Evolutionary conservation across 2,888 invertebrate genomes (phyloP), one percentile per base, ranked within the genome.

Genomic region (Coleophora flavipennella): DNA sequence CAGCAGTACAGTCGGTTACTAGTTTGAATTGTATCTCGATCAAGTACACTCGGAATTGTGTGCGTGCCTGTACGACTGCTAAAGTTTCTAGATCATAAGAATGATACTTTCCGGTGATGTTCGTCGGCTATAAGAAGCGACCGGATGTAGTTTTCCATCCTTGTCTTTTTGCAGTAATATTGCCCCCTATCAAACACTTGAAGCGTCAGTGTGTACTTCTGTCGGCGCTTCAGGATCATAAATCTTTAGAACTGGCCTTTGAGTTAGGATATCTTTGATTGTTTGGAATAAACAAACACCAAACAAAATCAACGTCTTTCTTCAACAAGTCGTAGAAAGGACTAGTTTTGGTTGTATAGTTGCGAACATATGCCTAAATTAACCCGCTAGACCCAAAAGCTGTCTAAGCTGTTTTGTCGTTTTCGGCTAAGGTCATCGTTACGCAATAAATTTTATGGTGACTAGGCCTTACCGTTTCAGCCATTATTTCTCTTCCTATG

Each of bases 181-280:
- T 8, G 31, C 31, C 1, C 36, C 31, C 10, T 29, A 11, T 6
- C 36, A 29, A 1, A 4, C 38, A 7, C 49, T 50, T 0, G 49
- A 50, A 8, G 54, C 54, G 33, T 55, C 53, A 54, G 42, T 12
- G 49, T 46, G 29, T 53, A 6, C 29, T 40, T 45, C n/a, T n/a
- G n/a, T n/a, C n/a, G n/a, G n/a, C 10, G 48, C 40, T 1, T 40
- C 27, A 8, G 40, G 43, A 28, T 50, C 39, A 33, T 35, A 51
- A 27, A 49, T 45, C 7, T 45, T 35, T 13, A 51, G 31, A 8
- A 43, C 40, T 13, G n/a, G n/a, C n/a, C 41, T 36, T 9, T 49
- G 42, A 6, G 36, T n/a, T n/a, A 36, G 1, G 31, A 29, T 31
- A 36, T 29, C 13, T 14, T 36, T 36, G 1, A 36, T 31, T 8